Base-by-base conservation (phyloP, 2,797 vertebrate species). In the Sarcoramphus papa region DNA sequence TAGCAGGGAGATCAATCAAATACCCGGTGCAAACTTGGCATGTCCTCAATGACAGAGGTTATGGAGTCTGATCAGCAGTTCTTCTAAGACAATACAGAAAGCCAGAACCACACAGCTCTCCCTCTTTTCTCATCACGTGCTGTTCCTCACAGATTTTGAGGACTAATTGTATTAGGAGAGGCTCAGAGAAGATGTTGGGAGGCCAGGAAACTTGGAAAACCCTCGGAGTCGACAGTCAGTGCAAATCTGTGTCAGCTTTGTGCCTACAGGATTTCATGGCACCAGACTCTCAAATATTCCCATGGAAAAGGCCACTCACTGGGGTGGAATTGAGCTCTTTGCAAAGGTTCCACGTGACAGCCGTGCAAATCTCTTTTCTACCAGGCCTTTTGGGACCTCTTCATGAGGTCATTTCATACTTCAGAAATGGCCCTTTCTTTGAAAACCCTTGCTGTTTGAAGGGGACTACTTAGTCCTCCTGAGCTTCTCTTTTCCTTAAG, bases 141-240 rank as follows among this genome's bases (percentile, higher is more conserved):
- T 70, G 9, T 40, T 91, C 31, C 37, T 85, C 40, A 33, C 4
- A 51, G 90, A 53, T 87, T 93, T 87, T 47, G 54, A 81, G 48
- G 25, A 31, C 24, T 60, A 48, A 51, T 54, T 92, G 14, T 90
- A 37, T 64, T 63, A 64, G 28, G 12, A 54, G 41, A 81, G 43
- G 23, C 48, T 83, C 50, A 48, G 40, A 92, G 7, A 80, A 85
- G 31, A 25, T 37, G 9, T 30, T 75, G 37, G 41, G 60, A 78
- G 37, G 20, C 12, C 12, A 37, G 14, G 18, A 72, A 68, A 63
- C 19, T 40, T 82, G n/a, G 43, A 67, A 92, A 87, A 73, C 19
- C 53, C 27, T 84, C 5, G 1, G 23, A 65, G 24, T 10, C 0
- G 0, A 82, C 13, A 51, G 20, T 62, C 35, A 64, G 18, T 31